A percentile compares a stretch with the other conserved stretches of the same genome.
These are phyloP conservation scores for Thymallus thymallus DNA, from an alignment of 2,113 vertebrate genomes.

Conservation along the genomic window DNA sequence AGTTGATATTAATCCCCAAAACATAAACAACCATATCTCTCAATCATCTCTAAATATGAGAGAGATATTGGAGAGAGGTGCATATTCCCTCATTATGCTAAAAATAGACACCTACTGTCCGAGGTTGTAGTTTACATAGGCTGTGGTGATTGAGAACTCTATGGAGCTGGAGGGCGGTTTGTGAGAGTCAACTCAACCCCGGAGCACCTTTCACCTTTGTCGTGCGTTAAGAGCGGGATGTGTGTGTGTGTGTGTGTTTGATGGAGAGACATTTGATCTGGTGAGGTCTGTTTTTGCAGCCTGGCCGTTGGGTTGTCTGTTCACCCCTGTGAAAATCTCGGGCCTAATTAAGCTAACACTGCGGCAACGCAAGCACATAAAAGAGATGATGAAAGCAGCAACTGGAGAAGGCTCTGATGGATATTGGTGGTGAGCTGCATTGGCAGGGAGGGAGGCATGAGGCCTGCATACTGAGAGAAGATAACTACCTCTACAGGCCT, in stretches of 20 bases:
- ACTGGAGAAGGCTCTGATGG: constrained; percentile 68
- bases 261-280: constrained; percentile 64
- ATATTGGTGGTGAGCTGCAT: constrained; percentile 71
- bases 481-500: constrained; percentile 26
- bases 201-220: constrained; percentile 60
- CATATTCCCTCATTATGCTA: background rate
- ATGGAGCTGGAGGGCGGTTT: background rate
- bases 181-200: constrained; percentile 22
- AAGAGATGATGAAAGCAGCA: constrained; percentile 72
- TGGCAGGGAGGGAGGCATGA: constrained; percentile 60
- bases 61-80: background rate
- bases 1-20: background rate
- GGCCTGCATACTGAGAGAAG: constrained; percentile 61
- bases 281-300: constrained; percentile 47
- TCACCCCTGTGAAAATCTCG: constrained; percentile 61
- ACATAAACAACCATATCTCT: background rate
- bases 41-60: background rate
- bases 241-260: background rate
- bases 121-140: background rate
- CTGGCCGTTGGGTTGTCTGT: constrained; percentile 48
- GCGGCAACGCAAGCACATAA: constrained; percentile 67
- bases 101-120: too few relatives aligned
- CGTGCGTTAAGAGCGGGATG: constrained; percentile 34
- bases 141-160: background rate
- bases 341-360: constrained; percentile 73